Evolutionary conservation across 2,888 invertebrate genomes (phyloP).

Genomic region (Caenorhabditis wallacei): DNA sequence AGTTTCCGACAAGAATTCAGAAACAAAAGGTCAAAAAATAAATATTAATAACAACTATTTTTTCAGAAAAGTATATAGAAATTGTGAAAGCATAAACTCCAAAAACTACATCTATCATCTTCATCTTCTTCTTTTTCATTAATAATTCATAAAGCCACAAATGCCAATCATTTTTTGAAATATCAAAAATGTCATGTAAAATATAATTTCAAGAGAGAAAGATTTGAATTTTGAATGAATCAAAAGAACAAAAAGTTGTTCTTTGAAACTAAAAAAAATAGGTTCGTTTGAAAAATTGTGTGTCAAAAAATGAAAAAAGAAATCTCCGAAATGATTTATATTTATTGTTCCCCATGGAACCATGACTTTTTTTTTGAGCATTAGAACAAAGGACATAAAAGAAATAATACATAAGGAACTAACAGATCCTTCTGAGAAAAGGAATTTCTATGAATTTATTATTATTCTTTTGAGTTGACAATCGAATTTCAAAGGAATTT

Average conservation of each 20-base stretch:
- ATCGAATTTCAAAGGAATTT: too few species aligned
- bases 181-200: neutral
- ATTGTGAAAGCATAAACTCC: neutral
- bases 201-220: neutral
- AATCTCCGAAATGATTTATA: slow-evolving; percentile 2
- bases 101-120: slow-evolving; percentile 2
- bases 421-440: neutral
- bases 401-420: slow-evolving; percentile 1
- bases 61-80: neutral
- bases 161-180: slow-evolving; percentile 7
- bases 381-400: neutral
- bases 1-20: neutral
- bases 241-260: neutral
- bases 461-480: too few species aligned
- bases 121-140: neutral
- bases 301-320: neutral
- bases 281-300: neutral
- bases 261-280: neutral
- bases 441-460: neutral
- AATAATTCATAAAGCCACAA: neutral
- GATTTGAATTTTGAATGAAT: neutral
- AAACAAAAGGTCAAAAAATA: too few species aligned
- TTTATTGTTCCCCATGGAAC: neutral
- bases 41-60: neutral
- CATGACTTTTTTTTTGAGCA: slow-evolving; percentile 2